Evolutionary conservation across 2,797 vertebrate genomes (phyloP).

Genomic region (Tokudaia tokunoshimensis): DNA sequence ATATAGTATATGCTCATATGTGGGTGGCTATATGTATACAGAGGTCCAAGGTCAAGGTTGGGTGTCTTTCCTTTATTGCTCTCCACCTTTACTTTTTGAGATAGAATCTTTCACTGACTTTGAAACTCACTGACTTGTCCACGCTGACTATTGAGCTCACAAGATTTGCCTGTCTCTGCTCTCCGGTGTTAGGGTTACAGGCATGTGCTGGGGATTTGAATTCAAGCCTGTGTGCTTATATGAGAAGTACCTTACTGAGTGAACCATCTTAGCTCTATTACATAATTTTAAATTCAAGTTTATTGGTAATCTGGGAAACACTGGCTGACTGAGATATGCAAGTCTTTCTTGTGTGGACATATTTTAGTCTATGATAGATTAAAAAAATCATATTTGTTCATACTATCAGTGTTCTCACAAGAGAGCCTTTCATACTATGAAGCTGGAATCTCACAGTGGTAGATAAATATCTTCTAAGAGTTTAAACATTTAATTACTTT

Average conservation of each 20-base stretch:
- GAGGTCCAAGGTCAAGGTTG: neutral
- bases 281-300: neutral
- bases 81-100: no score
- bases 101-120: no score
- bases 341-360: neutral
- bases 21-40: neutral
- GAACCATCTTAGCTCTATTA: neutral
- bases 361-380: conserved; percentile 4
- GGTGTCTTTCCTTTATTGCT: neutral
- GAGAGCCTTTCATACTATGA: conserved; percentile 20
- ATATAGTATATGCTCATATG: neutral
- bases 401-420: neutral
- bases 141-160: neutral
- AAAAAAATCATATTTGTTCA: neutral
- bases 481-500: neutral
- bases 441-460: neutral
- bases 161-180: neutral
- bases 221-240: neutral
- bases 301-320: conserved; percentile 7
- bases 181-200: neutral
- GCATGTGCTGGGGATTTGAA: neutral
- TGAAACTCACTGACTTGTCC: neutral
- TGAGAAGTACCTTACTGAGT: neutral
- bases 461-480: neutral
- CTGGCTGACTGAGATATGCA: neutral